Evolutionary conservation across 1,140 invertebrate species (phyloP).

Genomic region (Brachionus sp.): DNA sequence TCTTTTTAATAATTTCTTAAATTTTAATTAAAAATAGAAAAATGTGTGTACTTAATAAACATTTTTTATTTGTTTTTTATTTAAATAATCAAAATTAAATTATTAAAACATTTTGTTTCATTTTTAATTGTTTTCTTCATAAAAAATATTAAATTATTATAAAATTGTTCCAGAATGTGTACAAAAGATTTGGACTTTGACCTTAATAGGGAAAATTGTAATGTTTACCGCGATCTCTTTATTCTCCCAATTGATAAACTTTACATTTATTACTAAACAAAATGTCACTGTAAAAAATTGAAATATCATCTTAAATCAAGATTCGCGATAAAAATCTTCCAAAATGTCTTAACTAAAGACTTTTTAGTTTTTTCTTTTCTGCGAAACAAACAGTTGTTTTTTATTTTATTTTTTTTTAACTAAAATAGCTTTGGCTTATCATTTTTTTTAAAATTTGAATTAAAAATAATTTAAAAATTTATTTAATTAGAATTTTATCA

Average conservation of each 20-base stretch:
- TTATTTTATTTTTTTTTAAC: no score
- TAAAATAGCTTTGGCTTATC: not conserved
- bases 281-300: not conserved
- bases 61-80: no score
- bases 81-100: no score
- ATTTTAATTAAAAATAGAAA: no score
- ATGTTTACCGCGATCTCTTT: not conserved
- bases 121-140: not conserved
- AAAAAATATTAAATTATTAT: no score
- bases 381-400: not conserved
- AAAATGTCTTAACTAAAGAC: not conserved
- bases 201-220: no score
- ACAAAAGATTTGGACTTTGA: no score
- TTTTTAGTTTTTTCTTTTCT: not conserved
- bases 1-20: no score
- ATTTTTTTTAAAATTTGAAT: not conserved
- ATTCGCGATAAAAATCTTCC: not conserved
- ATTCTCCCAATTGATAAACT: not conserved
- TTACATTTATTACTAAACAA: not conserved
- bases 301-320: not conserved
- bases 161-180: no score
- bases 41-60: no score
- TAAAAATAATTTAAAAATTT: constrained; percentile 14
- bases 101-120: no score
- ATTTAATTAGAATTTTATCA: not conserved